Evolutionary conservation across 2,888 invertebrate genomes (phyloP).

Genomic region (Melieria picta): DNA sequence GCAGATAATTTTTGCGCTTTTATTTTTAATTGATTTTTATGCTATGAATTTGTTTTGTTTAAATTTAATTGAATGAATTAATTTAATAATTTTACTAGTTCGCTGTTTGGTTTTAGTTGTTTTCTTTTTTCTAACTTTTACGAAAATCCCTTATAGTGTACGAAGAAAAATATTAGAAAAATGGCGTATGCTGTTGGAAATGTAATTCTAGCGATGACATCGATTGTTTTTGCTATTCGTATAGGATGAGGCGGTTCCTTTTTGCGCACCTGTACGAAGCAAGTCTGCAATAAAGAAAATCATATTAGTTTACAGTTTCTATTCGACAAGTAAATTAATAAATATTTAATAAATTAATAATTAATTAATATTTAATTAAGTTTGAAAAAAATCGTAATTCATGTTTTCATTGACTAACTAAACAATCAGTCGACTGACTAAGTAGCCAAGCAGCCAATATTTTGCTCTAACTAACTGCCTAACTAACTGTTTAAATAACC

Average conservation of each 20-base stretch:
- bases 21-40: constrained; percentile 9
- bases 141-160: constrained; percentile 87
- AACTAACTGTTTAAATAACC: too few species aligned
- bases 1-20: not conserved
- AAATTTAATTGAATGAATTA: constrained; percentile 23
- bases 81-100: constrained; percentile 37
- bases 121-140: constrained; percentile 51
- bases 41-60: constrained; percentile 35
- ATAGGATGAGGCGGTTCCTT: constrained; percentile 93
- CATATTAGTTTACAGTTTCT: not conserved
- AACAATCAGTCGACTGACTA: too few species aligned
- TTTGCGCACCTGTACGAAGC: constrained; percentile 87
- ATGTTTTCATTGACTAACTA: too few species aligned
- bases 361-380: not conserved
- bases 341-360: not conserved
- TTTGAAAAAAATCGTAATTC: too few species aligned
- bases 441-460: too few species aligned
- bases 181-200: constrained; percentile 93
- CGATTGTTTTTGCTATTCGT: constrained; percentile 92
- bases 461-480: too few species aligned
- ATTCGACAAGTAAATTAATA: not conserved
- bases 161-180: constrained; percentile 95
- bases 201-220: constrained; percentile 92
- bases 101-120: constrained; percentile 43
- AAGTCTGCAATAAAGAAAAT: constrained; percentile 71